Evolutionary conservation across 2,888 invertebrate species (phyloP).

Genomic region (Ceraclea dissimilis): DNA sequence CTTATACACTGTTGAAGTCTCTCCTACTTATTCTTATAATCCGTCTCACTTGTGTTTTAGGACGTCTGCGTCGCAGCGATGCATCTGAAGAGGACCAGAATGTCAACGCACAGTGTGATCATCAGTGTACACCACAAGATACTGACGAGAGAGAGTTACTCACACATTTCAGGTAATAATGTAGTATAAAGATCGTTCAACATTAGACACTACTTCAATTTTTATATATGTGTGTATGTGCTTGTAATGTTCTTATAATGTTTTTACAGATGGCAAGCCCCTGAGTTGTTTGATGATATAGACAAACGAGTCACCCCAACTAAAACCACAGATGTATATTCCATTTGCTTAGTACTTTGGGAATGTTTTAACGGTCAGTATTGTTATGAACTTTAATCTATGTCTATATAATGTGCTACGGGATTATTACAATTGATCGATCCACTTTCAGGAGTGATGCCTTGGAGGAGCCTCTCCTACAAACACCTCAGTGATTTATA

Average conservation of each 20-base stretch:
- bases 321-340: constrained; percentile 41
- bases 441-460: constrained; percentile 34
- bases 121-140: not conserved
- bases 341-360: constrained; percentile 40
- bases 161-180: not conserved
- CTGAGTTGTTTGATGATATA: constrained; percentile 38
- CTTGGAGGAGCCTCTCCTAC: constrained; percentile 38
- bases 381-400: no score
- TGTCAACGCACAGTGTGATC: not conserved
- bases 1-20: no score
- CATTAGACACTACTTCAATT: no score
- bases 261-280: constrained; percentile 41
- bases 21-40: no score
- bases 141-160: not conserved
- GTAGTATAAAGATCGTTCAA: not conserved
- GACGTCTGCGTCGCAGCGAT: not conserved
- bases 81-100: not conserved
- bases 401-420: no score
- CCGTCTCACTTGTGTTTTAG: no score
- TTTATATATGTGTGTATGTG: no score
- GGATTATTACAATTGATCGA: no score
- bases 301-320: constrained; percentile 37
- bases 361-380: constrained; percentile 43
- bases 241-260: no score
- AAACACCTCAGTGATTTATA: constrained; percentile 38